Base-by-base conservation (phyloP, 2,888 invertebrate genomes). In the Panopea generosa region DNA sequence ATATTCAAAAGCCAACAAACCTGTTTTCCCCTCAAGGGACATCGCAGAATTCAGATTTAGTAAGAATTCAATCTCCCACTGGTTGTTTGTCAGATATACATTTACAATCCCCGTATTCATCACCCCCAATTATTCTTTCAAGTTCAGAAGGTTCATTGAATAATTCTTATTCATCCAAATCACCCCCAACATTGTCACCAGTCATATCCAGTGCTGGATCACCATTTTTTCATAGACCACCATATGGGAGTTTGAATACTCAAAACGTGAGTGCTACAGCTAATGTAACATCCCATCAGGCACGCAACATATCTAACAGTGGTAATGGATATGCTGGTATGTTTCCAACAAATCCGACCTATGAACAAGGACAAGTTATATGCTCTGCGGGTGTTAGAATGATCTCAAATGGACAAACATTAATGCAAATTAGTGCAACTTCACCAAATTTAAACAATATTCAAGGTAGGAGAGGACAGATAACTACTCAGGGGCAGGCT, bases 381-480 rank as follows among this genome's bases (percentile, higher is more conserved):
- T 63, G 62, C 27, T 33, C 74, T 20, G 60, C 57, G 16, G 69
- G 69, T 14, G n/a, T 53, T 16, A 47, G 65, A 75, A 60, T 69
- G 75, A 75, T 75, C 69, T 69, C 75, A 69, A 75, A 75, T 69
- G 65, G 59, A 56, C 75, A 75, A 56, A 65, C 40, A 20, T 27
- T 68, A 20, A 59, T 68, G 4, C 67, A 49, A 27, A 33, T 33
- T 11, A 33, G 11, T 33, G 11, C 33, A 11, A 33, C 50, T 20
- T 50, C 50, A 50, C 50, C n/a, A 50, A 9, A 2, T 11, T 20
- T 20, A 24, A 14, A 20, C 22, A 50, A 9, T 18, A 22, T 50
- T 50, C 50, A 50, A 24, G 3, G 20, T 2, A 50, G 22, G 2
- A 33, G 33, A 33, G 50, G 50, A 50, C 18, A 20, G 11, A 20